These are phyloP conservation scores for Clupea harengus DNA, from an alignment of 2,113 vertebrate species.

Conservation along the genomic window DNA sequence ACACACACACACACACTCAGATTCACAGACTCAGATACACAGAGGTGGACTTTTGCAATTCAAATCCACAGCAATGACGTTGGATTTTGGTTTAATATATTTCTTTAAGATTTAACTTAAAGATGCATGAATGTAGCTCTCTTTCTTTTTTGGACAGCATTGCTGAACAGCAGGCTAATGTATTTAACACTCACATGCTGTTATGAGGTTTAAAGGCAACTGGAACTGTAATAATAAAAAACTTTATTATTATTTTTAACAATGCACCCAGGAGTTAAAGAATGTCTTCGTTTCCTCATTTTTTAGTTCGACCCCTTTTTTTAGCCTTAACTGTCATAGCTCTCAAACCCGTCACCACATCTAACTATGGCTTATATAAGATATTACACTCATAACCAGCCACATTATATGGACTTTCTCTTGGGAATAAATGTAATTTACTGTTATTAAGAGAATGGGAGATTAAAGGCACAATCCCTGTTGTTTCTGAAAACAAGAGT, in stretches of 20 bases:
- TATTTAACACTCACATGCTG: conserved; percentile 49
- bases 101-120: background rate
- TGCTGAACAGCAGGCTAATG: conserved; percentile 40
- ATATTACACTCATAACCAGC: background rate
- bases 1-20: too few species aligned
- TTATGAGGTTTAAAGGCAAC: conserved; percentile 52
- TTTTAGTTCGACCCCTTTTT: background rate
- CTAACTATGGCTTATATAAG: background rate
- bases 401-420: background rate
- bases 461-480: background rate
- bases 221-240: conserved; percentile 48
- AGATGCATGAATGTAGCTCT: conserved; percentile 25
- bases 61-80: background rate
- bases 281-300: conserved; percentile 21
- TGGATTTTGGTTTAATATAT: too few species aligned
- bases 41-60: background rate
- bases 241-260: conserved; percentile 36
- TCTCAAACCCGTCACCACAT: background rate
- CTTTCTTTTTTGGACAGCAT: conserved; percentile 11
- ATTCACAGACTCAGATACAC: too few species aligned
- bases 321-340: background rate
- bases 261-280: conserved; percentile 21
- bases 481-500: background rate
- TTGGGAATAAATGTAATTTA: background rate
- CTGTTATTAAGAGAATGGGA: background rate